Conservation (phyloP, 2,888 invertebrate species). For the Meiosimyza decipiens region DNA sequence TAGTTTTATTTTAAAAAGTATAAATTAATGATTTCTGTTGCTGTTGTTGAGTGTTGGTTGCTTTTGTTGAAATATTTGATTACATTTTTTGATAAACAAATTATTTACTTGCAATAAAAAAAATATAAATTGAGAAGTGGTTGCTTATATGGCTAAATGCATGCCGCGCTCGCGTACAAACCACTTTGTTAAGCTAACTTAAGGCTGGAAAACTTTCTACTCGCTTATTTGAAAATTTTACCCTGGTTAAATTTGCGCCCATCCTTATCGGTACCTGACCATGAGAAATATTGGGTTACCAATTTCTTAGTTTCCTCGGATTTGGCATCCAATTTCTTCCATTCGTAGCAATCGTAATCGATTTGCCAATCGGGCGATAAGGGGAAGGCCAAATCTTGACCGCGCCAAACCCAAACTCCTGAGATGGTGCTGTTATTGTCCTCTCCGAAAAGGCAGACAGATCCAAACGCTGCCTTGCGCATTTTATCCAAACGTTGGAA, state of each 20-base stretch:
- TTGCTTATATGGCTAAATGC: too few relatives aligned
- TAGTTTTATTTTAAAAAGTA: constrained; percentile 17
- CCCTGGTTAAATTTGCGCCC: constrained; percentile 98
- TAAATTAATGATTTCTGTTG: constrained; percentile 14
- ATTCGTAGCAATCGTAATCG: constrained; percentile 95
- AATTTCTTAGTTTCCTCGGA: constrained; percentile 85
- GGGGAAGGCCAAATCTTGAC: constrained; percentile 92
- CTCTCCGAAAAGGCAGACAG: constrained; percentile 90
- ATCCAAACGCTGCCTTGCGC: constrained; percentile 96
- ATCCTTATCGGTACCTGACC: constrained; percentile 86
- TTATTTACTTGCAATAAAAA: too few relatives aligned
- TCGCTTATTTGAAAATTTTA: constrained; percentile 94
- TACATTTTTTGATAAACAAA: constrained; percentile 20
- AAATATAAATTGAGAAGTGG: too few relatives aligned
- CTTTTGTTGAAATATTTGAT: constrained; percentile 20
- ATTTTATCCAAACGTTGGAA: constrained; percentile 98
- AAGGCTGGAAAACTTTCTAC: constrained; percentile 6
- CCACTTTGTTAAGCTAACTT: constrained; percentile 17
- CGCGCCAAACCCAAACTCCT: constrained; percentile 98
- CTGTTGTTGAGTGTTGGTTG: neutral
- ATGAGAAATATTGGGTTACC: constrained; percentile 90
- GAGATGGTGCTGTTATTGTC: constrained; percentile 94
- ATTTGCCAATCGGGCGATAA: constrained; percentile 93
- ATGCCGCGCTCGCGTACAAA: too few relatives aligned
- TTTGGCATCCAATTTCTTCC: constrained; percentile 91